Base-by-base conservation (phyloP, 2,888 invertebrate genomes). In the Macrosoma leucophasiata region DNA sequence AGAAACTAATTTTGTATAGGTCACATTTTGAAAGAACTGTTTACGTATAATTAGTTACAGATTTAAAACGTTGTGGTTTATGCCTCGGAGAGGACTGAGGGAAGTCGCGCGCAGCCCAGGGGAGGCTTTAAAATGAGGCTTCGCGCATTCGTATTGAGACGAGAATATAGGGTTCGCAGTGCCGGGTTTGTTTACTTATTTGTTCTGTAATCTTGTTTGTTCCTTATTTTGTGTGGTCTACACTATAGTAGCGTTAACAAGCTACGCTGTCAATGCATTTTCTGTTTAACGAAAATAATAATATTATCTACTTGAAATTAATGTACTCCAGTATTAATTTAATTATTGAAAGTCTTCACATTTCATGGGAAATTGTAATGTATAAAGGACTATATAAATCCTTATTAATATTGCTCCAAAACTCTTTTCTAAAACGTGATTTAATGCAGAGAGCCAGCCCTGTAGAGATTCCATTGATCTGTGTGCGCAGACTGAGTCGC, bases 391-490 rank as follows among this genome's bases (percentile, higher is more conserved):
- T 13, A 4, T 27, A 13, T 21, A 13, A 12, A 19, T 18, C 13
- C 26, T 10, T 17, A 24, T 1, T 11, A 17, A 12, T 19, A 19
- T 8, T 19, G 20, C 2, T 13, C 10, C 10, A 2, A 18, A 20
- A 7, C 3, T 13, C 9, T 21, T 13, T 29, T 5, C 14, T 15
- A 10, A 23, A 23, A 4, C 13, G 6, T n/a, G 19, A 24, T 12
- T n/a, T n/a, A n/a, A n/a, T 7, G 11, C 2, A 15, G 6, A 27
- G 45, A 27, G 62, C 8, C 69, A 78, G 21, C 81, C 81, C 76
- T 81, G 47, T 21, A 43, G 42, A 52, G 57, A 62, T 62, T 59
- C 53, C 77, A 82, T 82, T 73, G 82, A 84, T 84, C 78, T 73
- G 77, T 71, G 68, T 69, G 78, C 75, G 71, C 70, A 67, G 65